Evolutionary conservation across 1,140 invertebrate species (phyloP).

Genomic region (Drosophila lacertosa): DNA sequence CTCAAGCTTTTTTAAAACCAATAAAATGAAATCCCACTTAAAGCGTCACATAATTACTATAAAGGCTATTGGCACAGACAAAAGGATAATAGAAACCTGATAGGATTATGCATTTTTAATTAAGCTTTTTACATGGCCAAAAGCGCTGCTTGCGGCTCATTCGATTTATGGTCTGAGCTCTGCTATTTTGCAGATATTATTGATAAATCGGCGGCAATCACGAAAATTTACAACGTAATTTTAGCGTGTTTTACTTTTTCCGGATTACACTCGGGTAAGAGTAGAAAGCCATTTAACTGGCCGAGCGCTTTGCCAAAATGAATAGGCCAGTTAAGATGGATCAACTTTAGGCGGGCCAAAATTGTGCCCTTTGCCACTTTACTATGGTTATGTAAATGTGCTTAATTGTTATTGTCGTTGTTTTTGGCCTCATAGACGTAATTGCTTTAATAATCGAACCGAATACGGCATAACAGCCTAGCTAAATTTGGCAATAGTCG

Average conservation of each 20-base stretch:
- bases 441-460: slow-evolving; percentile 69
- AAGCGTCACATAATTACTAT: too few relatives aligned
- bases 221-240: slow-evolving; percentile 73
- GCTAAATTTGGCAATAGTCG: slow-evolving; percentile 57
- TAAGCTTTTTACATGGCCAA: slow-evolving; percentile 41
- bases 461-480: slow-evolving; percentile 31
- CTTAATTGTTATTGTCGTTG: slow-evolving; percentile 50
- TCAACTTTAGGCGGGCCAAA: slow-evolving; percentile 38
- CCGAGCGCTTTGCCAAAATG: slow-evolving; percentile 57
- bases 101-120: slow-evolving; percentile 25
- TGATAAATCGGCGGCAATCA: slow-evolving; percentile 69
- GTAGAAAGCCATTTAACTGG: slow-evolving; percentile 46
- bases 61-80: not conserved
- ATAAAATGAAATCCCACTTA: too few relatives aligned
- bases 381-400: slow-evolving; percentile 52
- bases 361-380: slow-evolving; percentile 18
- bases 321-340: slow-evolving; percentile 50
- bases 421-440: slow-evolving; percentile 48
- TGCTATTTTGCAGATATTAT: slow-evolving; percentile 51
- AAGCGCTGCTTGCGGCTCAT: too few relatives aligned
- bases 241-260: too few relatives aligned
- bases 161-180: slow-evolving; percentile 45
- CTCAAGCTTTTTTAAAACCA: too few relatives aligned
- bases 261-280: slow-evolving; percentile 8
- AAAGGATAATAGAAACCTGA: not conserved